Conservation (phyloP, 1,140 invertebrate genomes). For the Schlechtendalia chinensis region DNA sequence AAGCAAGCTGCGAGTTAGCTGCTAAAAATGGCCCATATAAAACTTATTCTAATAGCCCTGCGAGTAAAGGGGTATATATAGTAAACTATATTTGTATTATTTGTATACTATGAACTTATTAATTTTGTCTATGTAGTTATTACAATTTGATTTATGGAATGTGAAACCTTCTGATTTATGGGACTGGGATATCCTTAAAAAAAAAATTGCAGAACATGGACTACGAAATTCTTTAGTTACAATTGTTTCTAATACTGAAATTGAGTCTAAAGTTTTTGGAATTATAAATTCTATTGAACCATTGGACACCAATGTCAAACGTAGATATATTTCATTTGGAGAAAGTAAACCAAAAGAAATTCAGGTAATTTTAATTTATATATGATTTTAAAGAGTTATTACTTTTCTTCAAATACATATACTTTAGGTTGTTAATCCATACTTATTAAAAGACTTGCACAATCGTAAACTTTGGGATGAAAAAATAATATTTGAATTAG, state of each 20-base stretch:
- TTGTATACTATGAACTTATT: not conserved
- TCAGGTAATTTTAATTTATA: not conserved
- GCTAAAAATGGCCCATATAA: slow-evolving; percentile 83
- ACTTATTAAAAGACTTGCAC: slow-evolving; percentile 89
- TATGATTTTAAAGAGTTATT: not conserved
- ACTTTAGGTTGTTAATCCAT: slow-evolving; percentile 91
- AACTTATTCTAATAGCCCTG: slow-evolving; percentile 86
- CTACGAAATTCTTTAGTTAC: slow-evolving; percentile 93
- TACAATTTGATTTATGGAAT: slow-evolving; percentile 99
- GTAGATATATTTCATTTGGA: slow-evolving; percentile 69
- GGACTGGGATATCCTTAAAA: slow-evolving; percentile 86
- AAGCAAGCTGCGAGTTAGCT: slow-evolving; percentile 94
- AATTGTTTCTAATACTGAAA: slow-evolving; percentile 98
- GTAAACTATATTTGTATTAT: not conserved
- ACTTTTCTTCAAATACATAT: not conserved
- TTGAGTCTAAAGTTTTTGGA: slow-evolving; percentile 97
- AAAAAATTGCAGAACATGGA: slow-evolving; percentile 85
- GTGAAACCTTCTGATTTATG: slow-evolving; percentile 82
- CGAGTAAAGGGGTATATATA: slow-evolving; percentile 73
- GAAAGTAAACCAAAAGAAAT: slow-evolving; percentile 66
- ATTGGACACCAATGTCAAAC: slow-evolving; percentile 97
- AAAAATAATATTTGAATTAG: slow-evolving; percentile 93
- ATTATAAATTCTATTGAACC: slow-evolving; percentile 99
- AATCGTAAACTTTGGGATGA: slow-evolving; percentile 90
- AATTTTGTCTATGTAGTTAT: slow-evolving; percentile 59